Conservation (phyloP, 2,888 invertebrate genomes). For the Harmothoe impar region DNA sequence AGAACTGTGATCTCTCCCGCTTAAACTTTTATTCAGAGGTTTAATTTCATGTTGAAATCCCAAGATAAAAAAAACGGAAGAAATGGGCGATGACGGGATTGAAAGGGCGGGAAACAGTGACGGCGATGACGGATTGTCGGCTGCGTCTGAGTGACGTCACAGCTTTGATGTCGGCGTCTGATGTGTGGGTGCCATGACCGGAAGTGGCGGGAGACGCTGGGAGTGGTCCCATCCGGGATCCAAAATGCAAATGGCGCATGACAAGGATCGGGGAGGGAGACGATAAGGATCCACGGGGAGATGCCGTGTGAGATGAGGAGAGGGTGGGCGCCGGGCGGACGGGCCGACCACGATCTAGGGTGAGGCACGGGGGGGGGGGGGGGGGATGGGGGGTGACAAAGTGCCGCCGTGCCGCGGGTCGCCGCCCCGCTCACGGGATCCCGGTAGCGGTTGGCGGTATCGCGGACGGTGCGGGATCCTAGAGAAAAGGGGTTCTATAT, state of each 20-base stretch:
- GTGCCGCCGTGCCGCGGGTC: neutral
- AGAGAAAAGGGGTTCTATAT: too few relatives aligned
- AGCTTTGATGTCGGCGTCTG: slow-evolving; percentile 1
- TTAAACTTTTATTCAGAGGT: too few relatives aligned
- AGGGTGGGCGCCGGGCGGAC: neutral
- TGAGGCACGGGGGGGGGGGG: neutral
- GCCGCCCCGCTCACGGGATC: too few relatives aligned
- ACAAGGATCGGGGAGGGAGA: neutral
- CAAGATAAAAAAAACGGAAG: too few relatives aligned
- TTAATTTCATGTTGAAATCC: too few relatives aligned
- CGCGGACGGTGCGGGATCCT: too few relatives aligned
- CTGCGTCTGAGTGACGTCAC: slow-evolving; percentile 23
- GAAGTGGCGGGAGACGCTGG: neutral
- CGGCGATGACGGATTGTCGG: slow-evolving; percentile 3
- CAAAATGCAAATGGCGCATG: slow-evolving; percentile 6
- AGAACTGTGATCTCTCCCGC: too few relatives aligned
- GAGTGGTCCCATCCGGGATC: neutral
- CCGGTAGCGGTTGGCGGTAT: too few relatives aligned
- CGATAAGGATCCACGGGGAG: neutral
- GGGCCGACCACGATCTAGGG: neutral
- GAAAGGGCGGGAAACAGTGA: neutral
- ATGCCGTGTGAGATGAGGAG: neutral
- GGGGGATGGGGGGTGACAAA: neutral
- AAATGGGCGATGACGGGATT: neutral
- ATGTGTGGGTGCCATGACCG: neutral